A percentile compares a stretch with the other conserved stretches of the same genome.
Evolutionary conservation across 2,888 invertebrate genomes (phyloP).

Genomic region (Fragum fragum): DNA sequence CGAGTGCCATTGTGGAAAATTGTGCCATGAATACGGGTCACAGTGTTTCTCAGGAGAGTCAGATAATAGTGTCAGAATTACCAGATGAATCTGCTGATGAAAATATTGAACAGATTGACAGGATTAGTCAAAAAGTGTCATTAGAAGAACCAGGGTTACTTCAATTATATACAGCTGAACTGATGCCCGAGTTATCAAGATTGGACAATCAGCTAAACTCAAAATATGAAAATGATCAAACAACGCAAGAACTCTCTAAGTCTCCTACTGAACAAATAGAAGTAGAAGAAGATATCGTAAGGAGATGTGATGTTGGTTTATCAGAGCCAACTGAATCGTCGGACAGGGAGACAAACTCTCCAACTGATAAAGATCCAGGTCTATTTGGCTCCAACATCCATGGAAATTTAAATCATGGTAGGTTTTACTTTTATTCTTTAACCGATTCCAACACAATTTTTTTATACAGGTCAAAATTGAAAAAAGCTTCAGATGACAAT

Average conservation of each 20-base stretch:
- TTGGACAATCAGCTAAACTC: neutral
- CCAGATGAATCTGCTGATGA: neutral
- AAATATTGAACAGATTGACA: neutral
- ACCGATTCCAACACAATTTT: too few relatives aligned
- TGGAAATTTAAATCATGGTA: neutral
- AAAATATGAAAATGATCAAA: neutral
- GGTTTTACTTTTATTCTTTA: too few relatives aligned
- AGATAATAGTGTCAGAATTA: conserved; percentile 1
- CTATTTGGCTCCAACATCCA: neutral
- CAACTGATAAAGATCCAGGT: too few relatives aligned
- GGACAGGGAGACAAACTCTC: neutral
- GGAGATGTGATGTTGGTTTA: neutral
- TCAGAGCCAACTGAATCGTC: neutral
- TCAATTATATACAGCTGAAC: conserved; percentile 40
- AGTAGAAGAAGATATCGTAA: neutral
- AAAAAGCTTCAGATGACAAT: too few relatives aligned
- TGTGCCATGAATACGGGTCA: conserved; percentile 20
- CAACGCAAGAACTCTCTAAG: neutral
- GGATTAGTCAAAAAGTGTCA: neutral
- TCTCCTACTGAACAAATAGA: neutral
- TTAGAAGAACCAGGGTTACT: conserved; percentile 45
- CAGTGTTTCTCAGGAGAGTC: conserved; percentile 3
- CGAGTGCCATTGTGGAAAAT: conserved; percentile 21
- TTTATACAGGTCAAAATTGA: too few relatives aligned
- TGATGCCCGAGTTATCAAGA: conserved; percentile 8